phyloP scores from a whole-genome alignment of 2,113 vertebrate species.

The Stomatorhinus ivindoensis region DNA sequence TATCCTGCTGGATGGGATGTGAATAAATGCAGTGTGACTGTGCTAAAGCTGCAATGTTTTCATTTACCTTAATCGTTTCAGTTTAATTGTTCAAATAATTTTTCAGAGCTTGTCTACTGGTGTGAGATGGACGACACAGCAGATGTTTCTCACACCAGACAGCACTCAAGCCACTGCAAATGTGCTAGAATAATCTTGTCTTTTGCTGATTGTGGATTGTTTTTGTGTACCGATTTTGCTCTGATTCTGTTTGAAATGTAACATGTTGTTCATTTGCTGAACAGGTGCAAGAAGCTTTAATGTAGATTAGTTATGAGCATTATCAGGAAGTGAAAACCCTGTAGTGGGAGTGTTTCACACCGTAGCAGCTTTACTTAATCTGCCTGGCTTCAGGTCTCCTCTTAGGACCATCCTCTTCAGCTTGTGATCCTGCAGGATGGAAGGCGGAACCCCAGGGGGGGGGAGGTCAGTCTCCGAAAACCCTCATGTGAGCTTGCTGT shows the following conservation, averaged over 20 bases:
- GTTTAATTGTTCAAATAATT: not conserved
- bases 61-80: not conserved
- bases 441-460: no score
- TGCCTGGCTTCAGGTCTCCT: no score
- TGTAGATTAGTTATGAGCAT: no score
- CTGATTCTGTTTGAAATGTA: no score
- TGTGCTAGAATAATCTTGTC: not conserved
- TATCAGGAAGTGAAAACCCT: no score
- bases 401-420: no score
- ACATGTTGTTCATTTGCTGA: no score
- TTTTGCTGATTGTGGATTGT: not conserved
- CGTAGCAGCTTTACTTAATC: no score
- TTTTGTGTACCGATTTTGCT: not conserved
- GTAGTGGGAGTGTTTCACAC: no score
- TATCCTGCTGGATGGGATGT: not conserved
- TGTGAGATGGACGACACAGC: not conserved
- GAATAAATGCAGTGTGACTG: not conserved
- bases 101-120: not conserved
- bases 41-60: not conserved
- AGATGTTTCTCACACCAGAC: not conserved
- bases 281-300: no score
- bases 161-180: not conserved
- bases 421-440: no score
- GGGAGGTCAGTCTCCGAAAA: not conserved
- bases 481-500: not conserved